Evolutionary conservation across 2,113 vertebrate genomes (phyloP), one percentile per base, ranked within the genome.

Genomic region (Brachionichthys hirsutus): DNA sequence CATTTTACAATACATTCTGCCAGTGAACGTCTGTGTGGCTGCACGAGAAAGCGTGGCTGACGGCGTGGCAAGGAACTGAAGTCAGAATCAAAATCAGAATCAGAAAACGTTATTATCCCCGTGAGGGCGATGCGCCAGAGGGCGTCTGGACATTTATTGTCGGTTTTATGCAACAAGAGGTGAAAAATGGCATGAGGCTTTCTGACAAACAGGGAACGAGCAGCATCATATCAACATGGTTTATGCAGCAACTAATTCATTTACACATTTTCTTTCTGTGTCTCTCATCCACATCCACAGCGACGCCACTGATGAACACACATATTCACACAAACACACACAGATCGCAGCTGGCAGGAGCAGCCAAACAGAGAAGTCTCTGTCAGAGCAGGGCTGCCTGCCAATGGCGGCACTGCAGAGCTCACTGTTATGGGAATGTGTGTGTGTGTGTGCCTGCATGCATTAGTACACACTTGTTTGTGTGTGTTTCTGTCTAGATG

Each of bases 321-420:
- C 63, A 64, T 40, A 53, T 60, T 49, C 50, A 38, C 60, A 64
- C 46, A 72, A 22, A 49, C 56, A 51, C 64, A 55, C 70, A 63
- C 54, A 65, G 17, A 70, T 41, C 8, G 77, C 82, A 88, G 86
- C 85, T 88, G 86, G 86, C 78, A 65, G 62, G 68, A 41, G 54
- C 50, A 72, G 73, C 78, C 79, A 78, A 80, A 86, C 83, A 85
- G 81, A 80, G 73, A 78, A 73, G 49, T 67, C 77, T 75, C 73
- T 87, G 80, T 85, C 64, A 54, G 56, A 74, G 67, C 57, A 18
- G 24, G 24, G 24, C 4, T 30, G 24, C 24, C 24, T 30, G 73
- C 79, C 77, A 75, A 54, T 46, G 73, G 55, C 73, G 56, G 52
- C 75, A 63, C 73, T 61, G 71, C 77, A 80, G 66, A 77, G 75